A percentile compares a stretch with the other conserved stretches of the same genome.
Evolutionary conservation across 2,888 invertebrate genomes (phyloP).

Genomic region (Antheraea yamamai): DNA sequence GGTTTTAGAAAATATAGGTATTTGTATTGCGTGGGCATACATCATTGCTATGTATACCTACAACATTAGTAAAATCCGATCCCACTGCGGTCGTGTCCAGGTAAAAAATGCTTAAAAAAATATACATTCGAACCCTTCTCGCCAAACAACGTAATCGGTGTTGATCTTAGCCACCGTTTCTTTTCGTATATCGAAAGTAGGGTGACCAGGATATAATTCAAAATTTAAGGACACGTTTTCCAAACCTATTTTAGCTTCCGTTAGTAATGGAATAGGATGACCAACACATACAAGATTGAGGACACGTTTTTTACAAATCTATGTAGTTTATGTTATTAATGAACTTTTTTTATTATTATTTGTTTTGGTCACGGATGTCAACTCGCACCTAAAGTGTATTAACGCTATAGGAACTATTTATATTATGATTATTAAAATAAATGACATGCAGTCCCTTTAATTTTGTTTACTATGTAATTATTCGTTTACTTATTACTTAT

Average conservation of each 20-base stretch:
- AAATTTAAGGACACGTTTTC: not conserved
- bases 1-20: too few species aligned
- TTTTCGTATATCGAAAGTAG: conserved; percentile 17
- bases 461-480: too few species aligned
- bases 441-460: too few species aligned
- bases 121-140: not conserved
- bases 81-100: not conserved
- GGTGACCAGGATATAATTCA: not conserved
- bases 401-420: too few species aligned
- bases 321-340: not conserved
- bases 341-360: not conserved
- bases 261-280: not conserved
- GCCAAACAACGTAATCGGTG: conserved; percentile 26
- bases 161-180: conserved; percentile 26
- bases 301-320: not conserved
- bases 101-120: conserved; percentile 6
- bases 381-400: too few species aligned
- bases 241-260: too few species aligned
- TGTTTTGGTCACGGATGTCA: not conserved
- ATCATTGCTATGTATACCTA: not conserved
- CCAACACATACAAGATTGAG: not conserved
- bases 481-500: too few species aligned
- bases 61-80: not conserved
- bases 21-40: not conserved
- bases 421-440: too few species aligned